These are phyloP conservation scores for Gandaritis pyraliata DNA, from an alignment of 2,888 invertebrate genomes.

Conservation along the genomic window DNA sequence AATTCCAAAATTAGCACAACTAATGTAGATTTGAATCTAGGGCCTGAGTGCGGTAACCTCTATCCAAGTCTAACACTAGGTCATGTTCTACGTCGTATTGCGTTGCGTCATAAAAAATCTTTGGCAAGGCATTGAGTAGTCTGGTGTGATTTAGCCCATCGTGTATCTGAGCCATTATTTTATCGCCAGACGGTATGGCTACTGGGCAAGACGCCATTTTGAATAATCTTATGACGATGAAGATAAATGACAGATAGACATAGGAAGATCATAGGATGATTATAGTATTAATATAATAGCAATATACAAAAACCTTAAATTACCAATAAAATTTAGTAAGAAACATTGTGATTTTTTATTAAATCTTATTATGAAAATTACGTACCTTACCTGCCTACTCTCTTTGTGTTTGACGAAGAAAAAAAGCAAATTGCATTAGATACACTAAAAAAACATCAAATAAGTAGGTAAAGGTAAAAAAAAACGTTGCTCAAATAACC, in stretches of 20 bases:
- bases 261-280: too few species aligned
- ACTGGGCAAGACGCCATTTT: conserved; percentile 5
- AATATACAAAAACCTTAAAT: too few species aligned
- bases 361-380: too few species aligned
- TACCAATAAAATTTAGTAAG: too few species aligned
- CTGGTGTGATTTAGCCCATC: neutral
- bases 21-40: neutral
- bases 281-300: too few species aligned
- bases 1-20: neutral
- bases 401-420: too few species aligned
- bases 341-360: too few species aligned
- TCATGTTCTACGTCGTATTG: neutral
- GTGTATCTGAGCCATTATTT: conserved; percentile 12
- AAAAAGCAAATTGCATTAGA: too few species aligned
- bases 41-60: neutral
- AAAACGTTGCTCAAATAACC: too few species aligned
- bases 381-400: too few species aligned
- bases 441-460: too few species aligned
- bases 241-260: neutral
- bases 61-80: neutral
- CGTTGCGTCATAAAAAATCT: neutral
- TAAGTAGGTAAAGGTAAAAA: too few species aligned
- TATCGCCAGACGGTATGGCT: conserved; percentile 23
- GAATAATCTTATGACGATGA: neutral
- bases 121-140: conserved; percentile 9